Evolutionary conservation across 2,888 invertebrate genomes (phyloP), one percentile per base, ranked within the genome.

Genomic region (Podotricha telesiphe): DNA sequence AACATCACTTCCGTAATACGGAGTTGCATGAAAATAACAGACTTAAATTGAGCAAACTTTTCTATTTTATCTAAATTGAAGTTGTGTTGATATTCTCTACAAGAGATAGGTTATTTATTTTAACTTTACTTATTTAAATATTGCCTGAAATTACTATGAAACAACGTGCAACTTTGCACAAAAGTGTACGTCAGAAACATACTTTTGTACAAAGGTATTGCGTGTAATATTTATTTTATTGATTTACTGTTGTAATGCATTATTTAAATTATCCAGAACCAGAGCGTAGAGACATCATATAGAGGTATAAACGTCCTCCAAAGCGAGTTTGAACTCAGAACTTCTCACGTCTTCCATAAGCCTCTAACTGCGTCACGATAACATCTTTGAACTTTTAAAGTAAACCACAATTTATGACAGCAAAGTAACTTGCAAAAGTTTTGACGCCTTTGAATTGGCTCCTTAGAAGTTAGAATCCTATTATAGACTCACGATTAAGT

Each of bases 401-500:
- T 28, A 28, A n/a, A 61, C 17, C 47, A 45, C 42, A 61, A 47
- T 61, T 61, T 34, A 47, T 61, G 47, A 34, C n/a, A n/a, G 17
- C 34, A 34, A 34, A 61, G 47, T 34, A 61, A 61, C 19, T 47
- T 17, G 2, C 47, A 28, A 45, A 61, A 34, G 28, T 61, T 61
- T 61, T 34, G 47, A 17, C 45, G 47, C 34, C 17, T 47, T 47
- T 48, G 28, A 48, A 61, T 61, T 22, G 61, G 22, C 47, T 45
- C 40, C 34, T 61, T 28, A 61, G 28, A 47, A 47, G 47, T 61
- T 61, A 17, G 47, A 47, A 61, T 47, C 47, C 17, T 48, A 61
- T 47, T 61, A 28, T 47, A 19, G 42, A 42, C 19, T 20, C 10
- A 15, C 20, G 22, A 47, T 61, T 17, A 28, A 47, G 47, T 61